Evolutionary conservation across 64 coral and sea anemone genomes (phyloP), one percentile per base, ranked within the genome.

Genomic region (Montipora foliosa): DNA sequence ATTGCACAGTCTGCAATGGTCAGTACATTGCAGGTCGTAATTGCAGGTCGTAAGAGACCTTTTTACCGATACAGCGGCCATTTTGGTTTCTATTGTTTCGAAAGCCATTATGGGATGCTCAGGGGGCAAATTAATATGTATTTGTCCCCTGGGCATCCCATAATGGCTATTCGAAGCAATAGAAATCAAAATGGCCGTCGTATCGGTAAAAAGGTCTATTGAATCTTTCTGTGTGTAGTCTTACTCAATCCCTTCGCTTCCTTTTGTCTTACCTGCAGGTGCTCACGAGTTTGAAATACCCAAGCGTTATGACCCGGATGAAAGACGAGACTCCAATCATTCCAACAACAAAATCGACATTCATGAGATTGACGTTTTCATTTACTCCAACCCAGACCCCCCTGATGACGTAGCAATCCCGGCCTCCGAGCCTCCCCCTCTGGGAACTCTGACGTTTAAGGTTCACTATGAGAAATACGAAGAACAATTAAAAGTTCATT

Each of bases 271-370:
- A 71, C 37, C 37, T n/a, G 7, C 49, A 96, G 95, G 45, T 62
- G 61, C 88, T 20, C 67, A 69, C n/a, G 75, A 94, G 45, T 96
- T 96, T 61, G 67, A 76, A 52, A 94, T 96, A 44, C 95, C 95
- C 19, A 96, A 96, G 80, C 61, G 53, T 22, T 96, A 96, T 47
- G 81, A 94, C 14, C 95, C 95, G 0, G 74, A 87, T 51, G 75
- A 95, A 81, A 48, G 95, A 66, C 81, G 75, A 9, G 64, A 72
- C n/a, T 93, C 92, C 8, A 79, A 17, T 48, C 62, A 22, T 73
- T 89, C 87, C 52, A 66, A 45, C 74, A 51, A 60, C 29, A 76
- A 77, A 17, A 91, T 51, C 51, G 76, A 44, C 19, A 78, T 94
- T 22, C 87, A 89, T 3, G 78, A 79, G 14, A 94, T 96, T 14